Percentiles rank a stretch among this genome's conserved stretches.
phyloP scores from a whole-genome alignment of 2,797 vertebrate species.

The Pseudochirops corinnae region DNA sequence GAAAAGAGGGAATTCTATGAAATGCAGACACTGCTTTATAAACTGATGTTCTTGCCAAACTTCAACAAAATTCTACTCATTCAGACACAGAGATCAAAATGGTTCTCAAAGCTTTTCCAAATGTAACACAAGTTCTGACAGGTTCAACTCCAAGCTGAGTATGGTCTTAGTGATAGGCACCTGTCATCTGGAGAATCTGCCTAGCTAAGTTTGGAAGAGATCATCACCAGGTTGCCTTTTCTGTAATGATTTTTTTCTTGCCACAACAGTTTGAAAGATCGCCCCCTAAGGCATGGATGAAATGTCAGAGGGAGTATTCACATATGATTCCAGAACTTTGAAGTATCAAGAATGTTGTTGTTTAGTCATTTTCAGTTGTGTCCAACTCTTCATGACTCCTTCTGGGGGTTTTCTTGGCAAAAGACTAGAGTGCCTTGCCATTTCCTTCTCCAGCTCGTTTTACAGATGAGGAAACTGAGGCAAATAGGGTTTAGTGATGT shows the following conservation, averaged over 20 bases:
- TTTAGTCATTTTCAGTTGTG: background rate
- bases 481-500: background rate
- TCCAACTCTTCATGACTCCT: background rate
- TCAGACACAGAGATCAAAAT: background rate
- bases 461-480: background rate
- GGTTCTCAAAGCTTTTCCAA: background rate
- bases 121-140: background rate
- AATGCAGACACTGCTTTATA: background rate
- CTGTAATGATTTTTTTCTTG: background rate
- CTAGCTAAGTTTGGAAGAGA: background rate
- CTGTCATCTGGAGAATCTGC: background rate
- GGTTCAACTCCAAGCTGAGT: background rate
- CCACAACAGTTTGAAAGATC: background rate
- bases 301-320: background rate
- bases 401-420: background rate
- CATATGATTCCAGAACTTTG: background rate
- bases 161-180: background rate
- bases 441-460: background rate
- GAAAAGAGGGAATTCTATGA: background rate
- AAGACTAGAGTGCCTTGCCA: background rate
- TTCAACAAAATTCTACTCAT: background rate
- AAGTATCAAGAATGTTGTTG: background rate
- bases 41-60: background rate
- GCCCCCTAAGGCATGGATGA: background rate
- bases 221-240: background rate